phyloP scores from a whole-genome alignment of 2,888 invertebrate genomes.

The Margaritifera margaritifera region DNA sequence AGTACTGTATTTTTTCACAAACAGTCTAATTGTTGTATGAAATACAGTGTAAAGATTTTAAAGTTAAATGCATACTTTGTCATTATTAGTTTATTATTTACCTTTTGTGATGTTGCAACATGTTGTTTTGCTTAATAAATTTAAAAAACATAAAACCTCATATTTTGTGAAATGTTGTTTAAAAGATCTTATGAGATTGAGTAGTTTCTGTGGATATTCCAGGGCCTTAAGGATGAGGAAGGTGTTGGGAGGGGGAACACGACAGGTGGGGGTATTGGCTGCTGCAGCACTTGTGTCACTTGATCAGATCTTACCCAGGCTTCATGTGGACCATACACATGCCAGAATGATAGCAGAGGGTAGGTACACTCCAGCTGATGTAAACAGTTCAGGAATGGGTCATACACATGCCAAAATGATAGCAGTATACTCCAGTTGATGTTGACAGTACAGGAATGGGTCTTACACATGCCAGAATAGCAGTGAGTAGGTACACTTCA shows the following conservation, averaged over 20 bases:
- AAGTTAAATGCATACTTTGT: too few species aligned
- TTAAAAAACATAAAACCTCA: too few species aligned
- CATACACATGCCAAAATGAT: constrained; percentile 78
- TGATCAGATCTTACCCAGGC: constrained; percentile 80
- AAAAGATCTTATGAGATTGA: too few species aligned
- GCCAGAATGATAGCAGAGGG: constrained; percentile 78
- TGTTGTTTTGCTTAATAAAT: too few species aligned
- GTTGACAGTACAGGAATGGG: not conserved
- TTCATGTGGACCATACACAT: constrained; percentile 82
- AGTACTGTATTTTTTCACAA: too few species aligned
- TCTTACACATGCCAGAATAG: not conserved
- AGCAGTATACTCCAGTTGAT: constrained; percentile 71
- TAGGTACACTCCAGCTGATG: constrained; percentile 13
- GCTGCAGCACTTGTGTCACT: constrained; percentile 90
- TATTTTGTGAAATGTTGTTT: too few species aligned
- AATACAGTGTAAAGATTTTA: too few species aligned
- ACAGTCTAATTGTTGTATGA: too few species aligned
- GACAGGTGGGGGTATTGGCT: constrained; percentile 92
- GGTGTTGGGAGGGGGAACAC: constrained; percentile 93
- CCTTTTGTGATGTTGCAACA: too few species aligned
- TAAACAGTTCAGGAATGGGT: constrained; percentile 74
- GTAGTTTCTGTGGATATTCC: constrained; percentile 7
- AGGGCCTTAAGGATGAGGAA: constrained; percentile 88
- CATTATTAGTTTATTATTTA: too few species aligned
- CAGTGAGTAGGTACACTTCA: not conserved